Conservation (phyloP, 2,888 invertebrate species). For the Ctenicera cuprea region DNA sequence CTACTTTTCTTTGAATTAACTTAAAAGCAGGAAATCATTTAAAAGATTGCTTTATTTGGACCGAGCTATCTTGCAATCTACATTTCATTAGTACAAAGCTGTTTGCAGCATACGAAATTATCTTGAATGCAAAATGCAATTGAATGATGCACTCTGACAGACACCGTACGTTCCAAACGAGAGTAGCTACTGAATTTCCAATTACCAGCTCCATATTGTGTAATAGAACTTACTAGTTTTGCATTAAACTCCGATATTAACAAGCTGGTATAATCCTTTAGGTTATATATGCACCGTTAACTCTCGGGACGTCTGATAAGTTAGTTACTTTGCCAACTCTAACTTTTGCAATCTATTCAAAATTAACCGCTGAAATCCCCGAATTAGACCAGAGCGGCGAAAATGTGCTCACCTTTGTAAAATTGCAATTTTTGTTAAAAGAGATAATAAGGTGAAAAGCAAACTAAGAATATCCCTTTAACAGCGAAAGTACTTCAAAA, state of each 20-base stretch:
- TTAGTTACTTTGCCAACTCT: constrained; percentile 3
- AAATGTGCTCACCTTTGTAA: not conserved
- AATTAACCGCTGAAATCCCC: not conserved
- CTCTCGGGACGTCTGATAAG: not conserved
- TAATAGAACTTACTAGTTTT: constrained; percentile 24
- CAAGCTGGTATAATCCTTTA: constrained; percentile 10
- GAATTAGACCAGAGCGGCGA: no score
- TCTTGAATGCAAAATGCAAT: not conserved
- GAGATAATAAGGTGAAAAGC: constrained; percentile 16
- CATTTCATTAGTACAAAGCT: not conserved
- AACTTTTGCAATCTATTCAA: constrained; percentile 8
- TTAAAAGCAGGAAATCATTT: no score
- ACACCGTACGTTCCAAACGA: not conserved
- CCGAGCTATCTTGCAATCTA: no score
- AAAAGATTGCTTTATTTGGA: no score
- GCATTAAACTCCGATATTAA: constrained; percentile 18
- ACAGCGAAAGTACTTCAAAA: constrained; percentile 27
- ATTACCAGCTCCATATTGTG: constrained; percentile 25
- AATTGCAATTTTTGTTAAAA: not conserved
- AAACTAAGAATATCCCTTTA: constrained; percentile 6
- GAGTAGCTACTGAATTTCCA: constrained; percentile 15
- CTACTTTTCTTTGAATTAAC: no score
- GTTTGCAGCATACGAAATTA: not conserved
- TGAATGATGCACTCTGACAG: not conserved
- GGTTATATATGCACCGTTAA: constrained; percentile 25